phyloP scores from a whole-genome alignment of 2,797 vertebrate genomes.

The Pitangus sulphuratus region DNA sequence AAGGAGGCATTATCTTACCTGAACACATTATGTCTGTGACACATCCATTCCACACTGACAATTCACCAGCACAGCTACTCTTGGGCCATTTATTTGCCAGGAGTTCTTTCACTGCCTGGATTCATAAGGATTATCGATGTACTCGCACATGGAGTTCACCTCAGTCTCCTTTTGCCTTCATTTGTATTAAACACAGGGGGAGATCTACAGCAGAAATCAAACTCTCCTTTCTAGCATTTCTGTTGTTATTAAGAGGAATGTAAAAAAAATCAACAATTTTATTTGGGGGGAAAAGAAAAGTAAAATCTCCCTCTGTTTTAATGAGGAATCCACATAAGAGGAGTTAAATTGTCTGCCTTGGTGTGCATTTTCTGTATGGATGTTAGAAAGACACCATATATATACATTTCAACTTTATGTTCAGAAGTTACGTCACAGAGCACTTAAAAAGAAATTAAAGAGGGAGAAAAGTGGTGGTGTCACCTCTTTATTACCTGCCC shows the following conservation, averaged over 20 bases:
- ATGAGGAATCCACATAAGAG: background rate
- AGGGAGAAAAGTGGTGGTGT: background rate
- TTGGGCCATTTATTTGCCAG: background rate
- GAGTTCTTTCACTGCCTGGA: background rate
- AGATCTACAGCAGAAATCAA: background rate
- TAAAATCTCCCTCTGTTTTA: background rate
- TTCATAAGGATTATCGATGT: background rate
- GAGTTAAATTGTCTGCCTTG: background rate
- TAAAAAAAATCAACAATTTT: background rate
- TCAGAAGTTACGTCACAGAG: background rate
- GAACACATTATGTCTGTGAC: background rate
- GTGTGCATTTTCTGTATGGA: background rate
- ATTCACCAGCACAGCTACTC: background rate
- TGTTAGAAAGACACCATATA: background rate
- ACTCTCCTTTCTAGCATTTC: background rate
- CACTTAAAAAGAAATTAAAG: background rate
- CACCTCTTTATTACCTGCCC: background rate
- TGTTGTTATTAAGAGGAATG: background rate
- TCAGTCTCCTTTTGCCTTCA: background rate
- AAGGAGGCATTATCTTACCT: background rate
- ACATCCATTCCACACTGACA: background rate
- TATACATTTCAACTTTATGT: background rate
- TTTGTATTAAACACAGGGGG: background rate
- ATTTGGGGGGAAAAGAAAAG: background rate
- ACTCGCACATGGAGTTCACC: background rate